Conservation (phyloP, 2,888 invertebrate species). For the Bugula neritina region DNA sequence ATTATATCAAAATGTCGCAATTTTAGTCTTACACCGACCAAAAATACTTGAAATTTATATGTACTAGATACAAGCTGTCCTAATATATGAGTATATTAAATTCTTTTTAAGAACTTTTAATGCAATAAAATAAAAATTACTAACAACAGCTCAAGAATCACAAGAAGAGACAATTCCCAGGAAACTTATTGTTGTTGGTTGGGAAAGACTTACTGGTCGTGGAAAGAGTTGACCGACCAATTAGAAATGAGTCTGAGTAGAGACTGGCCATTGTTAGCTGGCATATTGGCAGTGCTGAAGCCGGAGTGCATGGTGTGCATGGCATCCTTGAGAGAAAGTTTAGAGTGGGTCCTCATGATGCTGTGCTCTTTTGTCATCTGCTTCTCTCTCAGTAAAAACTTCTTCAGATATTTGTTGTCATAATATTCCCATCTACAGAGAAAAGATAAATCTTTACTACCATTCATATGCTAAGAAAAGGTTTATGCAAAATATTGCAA, state of each 20-base stretch:
- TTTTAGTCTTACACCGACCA: too few relatives aligned
- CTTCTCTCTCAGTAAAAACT: constrained; percentile 71
- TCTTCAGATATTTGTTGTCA: constrained; percentile 86
- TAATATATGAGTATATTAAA: too few relatives aligned
- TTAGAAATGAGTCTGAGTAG: constrained; percentile 29
- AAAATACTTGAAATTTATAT: too few relatives aligned
- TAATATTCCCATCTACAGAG: constrained; percentile 76
- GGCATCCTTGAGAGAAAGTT: constrained; percentile 86
- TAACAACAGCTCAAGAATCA: too few relatives aligned
- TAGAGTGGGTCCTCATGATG: constrained; percentile 62
- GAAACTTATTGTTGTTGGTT: too few relatives aligned
- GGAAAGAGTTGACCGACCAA: constrained; percentile 29
- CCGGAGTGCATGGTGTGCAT: constrained; percentile 57
- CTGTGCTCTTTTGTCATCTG: constrained; percentile 84
- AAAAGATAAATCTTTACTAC: too few relatives aligned
- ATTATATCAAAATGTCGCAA: too few relatives aligned
- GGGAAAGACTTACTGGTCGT: constrained; percentile 28
- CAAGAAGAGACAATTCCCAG: too few relatives aligned
- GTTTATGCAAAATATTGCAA: too few relatives aligned
- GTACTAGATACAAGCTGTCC: too few relatives aligned
- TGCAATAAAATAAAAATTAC: too few relatives aligned
- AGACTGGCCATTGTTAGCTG: constrained; percentile 30
- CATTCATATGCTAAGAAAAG: background rate
- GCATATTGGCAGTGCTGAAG: constrained; percentile 28
- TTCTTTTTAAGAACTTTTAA: too few relatives aligned